Evolutionary conservation across 2,113 vertebrate genomes (phyloP), one percentile per base, ranked within the genome.

Genomic region (Orthochromis indermauri): DNA sequence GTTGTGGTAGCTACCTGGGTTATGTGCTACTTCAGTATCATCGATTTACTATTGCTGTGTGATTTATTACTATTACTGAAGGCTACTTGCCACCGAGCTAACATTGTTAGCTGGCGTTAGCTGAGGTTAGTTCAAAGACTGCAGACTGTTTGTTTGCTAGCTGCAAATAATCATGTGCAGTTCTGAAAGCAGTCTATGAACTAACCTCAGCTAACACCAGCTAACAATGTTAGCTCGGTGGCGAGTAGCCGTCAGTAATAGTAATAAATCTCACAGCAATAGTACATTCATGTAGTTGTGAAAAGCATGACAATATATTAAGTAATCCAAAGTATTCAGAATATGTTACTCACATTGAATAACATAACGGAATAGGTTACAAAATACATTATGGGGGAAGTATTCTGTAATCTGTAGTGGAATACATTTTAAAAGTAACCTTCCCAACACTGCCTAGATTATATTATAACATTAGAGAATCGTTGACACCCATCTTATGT

Each of bases 31-130:
- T 57, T 57, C 7, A 57, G 54, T 26, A 57, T 57, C 12, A 26
- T 57, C 54, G 0, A 8, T 57, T 26, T 57, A 26, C 54, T 57
- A 57, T 57, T 57, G 3, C 54, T 57, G 21, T 57, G 1, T 8
- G 21, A 57, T 57, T 57, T 14, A 57, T 57, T 57, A 26, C 54
- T 26, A 57, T 57, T 26, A 57, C 12, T 57, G 54, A 55, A 2
- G 12, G 12, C 24, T 57, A 14, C 54, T 26, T 0, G 3, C 12
- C 54, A 26, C 12, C 0, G 12, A 57, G 54, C 54, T 57, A 57
- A 57, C 54, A 57, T 57, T 57, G 54, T 57, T 57, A 57, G 21
- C 54, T 3, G 21, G 1, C 1, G 7, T 55, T 55, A 26, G 21
- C 54, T 8, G 4, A 26, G 21, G 12, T 55, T 55, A 14, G 21